These are phyloP conservation scores for Hymenopus coronatus DNA, from an alignment of 2,888 invertebrate species.

Conservation along the genomic window DNA sequence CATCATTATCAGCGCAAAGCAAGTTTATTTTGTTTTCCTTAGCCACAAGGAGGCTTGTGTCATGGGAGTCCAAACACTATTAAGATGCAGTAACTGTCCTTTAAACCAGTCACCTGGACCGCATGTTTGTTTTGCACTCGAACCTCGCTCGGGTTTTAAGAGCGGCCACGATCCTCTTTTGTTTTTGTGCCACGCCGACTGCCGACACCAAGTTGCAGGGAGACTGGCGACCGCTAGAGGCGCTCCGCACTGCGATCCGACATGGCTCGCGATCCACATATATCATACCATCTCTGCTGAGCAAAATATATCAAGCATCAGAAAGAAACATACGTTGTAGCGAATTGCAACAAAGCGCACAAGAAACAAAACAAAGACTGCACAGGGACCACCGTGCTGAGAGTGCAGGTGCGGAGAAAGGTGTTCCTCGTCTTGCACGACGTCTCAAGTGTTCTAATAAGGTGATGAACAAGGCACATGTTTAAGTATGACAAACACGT, in stretches of 20 bases:
- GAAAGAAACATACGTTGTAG: neutral
- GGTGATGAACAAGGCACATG: no score
- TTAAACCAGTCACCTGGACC: slow-evolving; percentile 18
- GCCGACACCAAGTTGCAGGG: neutral
- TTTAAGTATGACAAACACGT: no score
- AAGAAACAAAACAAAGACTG: neutral
- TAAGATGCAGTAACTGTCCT: neutral
- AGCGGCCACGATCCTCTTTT: slow-evolving; percentile 20
- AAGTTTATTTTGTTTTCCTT: no score
- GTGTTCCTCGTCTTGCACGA: neutral
- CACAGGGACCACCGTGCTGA: neutral
- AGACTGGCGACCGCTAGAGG: neutral
- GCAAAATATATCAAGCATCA: neutral
- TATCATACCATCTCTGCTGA: neutral
- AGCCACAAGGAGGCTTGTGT: neutral
- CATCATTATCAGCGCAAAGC: no score
- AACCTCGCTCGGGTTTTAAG: slow-evolving; percentile 7
- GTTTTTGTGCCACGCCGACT: slow-evolving; percentile 14
- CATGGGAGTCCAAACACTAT: neutral
- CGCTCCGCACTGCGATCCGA: neutral
- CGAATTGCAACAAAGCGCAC: neutral
- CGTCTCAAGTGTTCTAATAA: neutral
- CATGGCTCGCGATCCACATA: neutral
- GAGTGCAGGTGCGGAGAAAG: neutral
- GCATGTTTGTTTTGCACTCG: slow-evolving; percentile 15